These are phyloP conservation scores for Solenodon paradoxus DNA, from an alignment of 2,113 vertebrate species.

Conservation along the genomic window DNA sequence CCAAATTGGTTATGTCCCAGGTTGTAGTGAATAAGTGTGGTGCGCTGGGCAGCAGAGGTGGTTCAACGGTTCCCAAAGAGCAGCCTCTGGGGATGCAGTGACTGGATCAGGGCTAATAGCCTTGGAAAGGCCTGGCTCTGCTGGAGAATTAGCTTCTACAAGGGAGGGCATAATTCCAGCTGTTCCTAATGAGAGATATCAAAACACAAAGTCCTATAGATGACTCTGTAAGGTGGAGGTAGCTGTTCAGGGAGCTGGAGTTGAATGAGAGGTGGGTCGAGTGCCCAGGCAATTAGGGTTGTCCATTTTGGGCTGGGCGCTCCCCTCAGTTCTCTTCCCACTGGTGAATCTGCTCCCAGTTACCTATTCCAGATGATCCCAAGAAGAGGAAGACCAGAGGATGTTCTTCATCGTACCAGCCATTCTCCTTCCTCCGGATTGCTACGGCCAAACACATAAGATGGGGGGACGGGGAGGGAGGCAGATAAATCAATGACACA, in stretches of 20 bases:
- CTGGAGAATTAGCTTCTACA: background rate
- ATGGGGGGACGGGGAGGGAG: conserved; percentile 68
- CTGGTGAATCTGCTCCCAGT: conserved; percentile 39
- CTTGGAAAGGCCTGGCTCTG: background rate
- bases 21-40: background rate
- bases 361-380: conserved; percentile 98
- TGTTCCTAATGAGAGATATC: background rate
- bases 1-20: background rate
- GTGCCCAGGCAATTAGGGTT: background rate
- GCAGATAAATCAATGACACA: conserved; percentile 90
- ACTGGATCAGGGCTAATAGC: background rate
- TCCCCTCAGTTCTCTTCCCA: background rate
- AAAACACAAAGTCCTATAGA: background rate
- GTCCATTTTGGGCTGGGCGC: background rate
- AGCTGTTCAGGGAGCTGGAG: background rate
- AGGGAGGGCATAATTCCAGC: background rate
- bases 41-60: background rate
- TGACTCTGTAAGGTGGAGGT: conserved; percentile 29
- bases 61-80: background rate
- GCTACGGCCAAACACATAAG: conserved; percentile 83
- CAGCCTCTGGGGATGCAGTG: background rate
- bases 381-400: conserved; percentile 98
- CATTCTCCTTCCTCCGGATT: conserved; percentile 98
- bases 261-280: background rate
- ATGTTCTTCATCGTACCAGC: conserved; percentile 98